Evolutionary conservation across 2,113 vertebrate species (phyloP), one percentile per base, ranked within the genome.

Genomic region (Marmota monax): DNA sequence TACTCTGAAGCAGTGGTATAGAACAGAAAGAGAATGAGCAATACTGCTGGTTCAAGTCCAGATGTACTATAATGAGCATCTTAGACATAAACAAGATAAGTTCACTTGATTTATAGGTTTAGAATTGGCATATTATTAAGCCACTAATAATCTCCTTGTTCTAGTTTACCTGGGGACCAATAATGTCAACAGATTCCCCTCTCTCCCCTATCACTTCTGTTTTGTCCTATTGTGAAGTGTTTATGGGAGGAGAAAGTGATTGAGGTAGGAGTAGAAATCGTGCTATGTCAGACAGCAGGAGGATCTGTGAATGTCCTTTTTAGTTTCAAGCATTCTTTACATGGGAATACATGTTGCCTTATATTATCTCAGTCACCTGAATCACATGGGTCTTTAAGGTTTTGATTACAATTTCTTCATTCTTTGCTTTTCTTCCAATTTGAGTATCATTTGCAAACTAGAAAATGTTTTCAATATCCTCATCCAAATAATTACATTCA

Each of bases 401-500:
- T 94, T 96, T 93, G 65, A 95, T 97, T 97, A 89, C 25, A 92
- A 89, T 82, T 90, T 72, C 78, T 95, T 94, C 90, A 96, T 92
- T 51, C 77, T 96, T 93, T 92, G 58, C 79, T 96, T 93, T 96
- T 84, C 86, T 94, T 95, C 58, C 90, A 97, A 94, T 80, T 97
- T 94, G 88, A 93, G 72, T 89, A 91, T 96, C 74, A 95, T 97
- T 98, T 97, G 95, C 79, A 95, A 94, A 95, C 74, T 94, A 93
- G 58, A 58, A 96, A 96, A 95, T 95, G 65, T 97, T 97, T 97
- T 96, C 83, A 89, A 69, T 96, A 97, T 95, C 80, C 72, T 96
- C 96, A 95, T 96, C 65, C 93, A 98, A 96, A 97, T 97, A 97
- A 98, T 98, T 97, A 82, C 76, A 94, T 97, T 96, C 48, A 86